phyloP scores from a whole-genome alignment of 2,888 invertebrate genomes.

The Thumatha senex region DNA sequence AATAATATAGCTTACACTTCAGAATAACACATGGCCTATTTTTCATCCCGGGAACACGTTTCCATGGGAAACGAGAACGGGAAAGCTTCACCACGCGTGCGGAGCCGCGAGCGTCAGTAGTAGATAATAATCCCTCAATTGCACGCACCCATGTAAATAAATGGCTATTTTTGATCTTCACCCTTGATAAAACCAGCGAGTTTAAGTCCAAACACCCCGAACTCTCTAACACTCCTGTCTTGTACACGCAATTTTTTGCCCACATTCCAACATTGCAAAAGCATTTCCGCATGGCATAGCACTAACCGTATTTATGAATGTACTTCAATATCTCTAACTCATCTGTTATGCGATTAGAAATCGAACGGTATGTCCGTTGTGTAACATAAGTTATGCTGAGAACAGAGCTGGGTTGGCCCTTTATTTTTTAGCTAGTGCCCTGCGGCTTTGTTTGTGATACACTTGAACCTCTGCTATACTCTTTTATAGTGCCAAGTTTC shows the following conservation, averaged over 20 bases:
- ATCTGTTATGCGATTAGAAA: slow-evolving; percentile 12
- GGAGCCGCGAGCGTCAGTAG: too few relatives aligned
- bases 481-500: too few relatives aligned
- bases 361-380: slow-evolving; percentile 14
- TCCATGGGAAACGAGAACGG: too few relatives aligned
- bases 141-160: too few relatives aligned
- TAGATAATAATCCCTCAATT: too few relatives aligned
- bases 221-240: background rate
- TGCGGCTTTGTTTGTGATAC: background rate
- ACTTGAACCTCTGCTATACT: background rate
- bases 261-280: slow-evolving; percentile 19
- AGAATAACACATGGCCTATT: too few relatives aligned
- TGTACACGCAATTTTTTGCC: slow-evolving; percentile 4
- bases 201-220: background rate
- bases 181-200: background rate
- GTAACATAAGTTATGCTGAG: slow-evolving; percentile 8
- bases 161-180: too few relatives aligned
- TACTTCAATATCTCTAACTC: slow-evolving; percentile 26
- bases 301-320: slow-evolving; percentile 38
- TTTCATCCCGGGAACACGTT: too few relatives aligned
- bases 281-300: slow-evolving; percentile 41
- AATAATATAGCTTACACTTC: too few relatives aligned
- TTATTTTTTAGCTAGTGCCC: too few relatives aligned
- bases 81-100: too few relatives aligned
- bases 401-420: too few relatives aligned